Evolutionary conservation across 2,888 invertebrate species (phyloP).

Genomic region (Drosophila mimica): DNA sequence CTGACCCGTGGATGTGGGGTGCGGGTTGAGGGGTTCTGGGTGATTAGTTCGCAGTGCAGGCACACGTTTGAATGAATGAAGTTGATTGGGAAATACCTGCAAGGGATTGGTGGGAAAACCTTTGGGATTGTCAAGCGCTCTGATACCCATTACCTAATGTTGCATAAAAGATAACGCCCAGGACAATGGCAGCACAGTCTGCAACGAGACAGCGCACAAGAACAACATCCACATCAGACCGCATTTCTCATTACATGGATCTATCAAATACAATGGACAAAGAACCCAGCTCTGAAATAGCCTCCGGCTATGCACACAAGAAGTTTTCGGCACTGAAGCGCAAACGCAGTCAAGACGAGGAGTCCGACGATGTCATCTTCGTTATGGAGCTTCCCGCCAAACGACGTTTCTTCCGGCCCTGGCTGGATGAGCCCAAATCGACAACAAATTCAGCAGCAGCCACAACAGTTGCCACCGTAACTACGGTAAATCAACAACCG

Average conservation of each 20-base stretch:
- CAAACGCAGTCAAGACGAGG: conserved; percentile 56
- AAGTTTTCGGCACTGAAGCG: conserved; percentile 65
- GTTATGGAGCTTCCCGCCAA: conserved; percentile 59
- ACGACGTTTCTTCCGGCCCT: conserved; percentile 66
- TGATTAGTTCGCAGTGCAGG: conserved; percentile 58
- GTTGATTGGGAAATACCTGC: conserved; percentile 73
- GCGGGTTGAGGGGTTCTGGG: conserved; percentile 3
- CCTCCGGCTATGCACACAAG: conserved; percentile 57
- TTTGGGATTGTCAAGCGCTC: conserved; percentile 19
- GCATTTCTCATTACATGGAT: conserved; percentile 17
- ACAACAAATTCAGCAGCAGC: neutral
- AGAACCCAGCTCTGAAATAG: neutral
- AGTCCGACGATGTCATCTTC: conserved; percentile 63
- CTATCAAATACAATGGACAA: conserved; percentile 24
- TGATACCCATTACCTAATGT: conserved; percentile 66
- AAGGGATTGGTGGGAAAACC: conserved; percentile 59
- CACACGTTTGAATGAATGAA: conserved; percentile 71
- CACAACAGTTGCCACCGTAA: neutral
- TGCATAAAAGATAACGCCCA: conserved; percentile 66
- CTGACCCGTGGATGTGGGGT: neutral
- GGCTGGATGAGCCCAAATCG: conserved; percentile 48
- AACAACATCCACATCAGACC: conserved; percentile 26
- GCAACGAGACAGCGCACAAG: conserved; percentile 39
- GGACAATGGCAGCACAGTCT: conserved; percentile 49
- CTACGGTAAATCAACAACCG: conserved; percentile 5